Base-by-base conservation (phyloP, 2,797 vertebrate species). In the Eulemur coronatus region DNA sequence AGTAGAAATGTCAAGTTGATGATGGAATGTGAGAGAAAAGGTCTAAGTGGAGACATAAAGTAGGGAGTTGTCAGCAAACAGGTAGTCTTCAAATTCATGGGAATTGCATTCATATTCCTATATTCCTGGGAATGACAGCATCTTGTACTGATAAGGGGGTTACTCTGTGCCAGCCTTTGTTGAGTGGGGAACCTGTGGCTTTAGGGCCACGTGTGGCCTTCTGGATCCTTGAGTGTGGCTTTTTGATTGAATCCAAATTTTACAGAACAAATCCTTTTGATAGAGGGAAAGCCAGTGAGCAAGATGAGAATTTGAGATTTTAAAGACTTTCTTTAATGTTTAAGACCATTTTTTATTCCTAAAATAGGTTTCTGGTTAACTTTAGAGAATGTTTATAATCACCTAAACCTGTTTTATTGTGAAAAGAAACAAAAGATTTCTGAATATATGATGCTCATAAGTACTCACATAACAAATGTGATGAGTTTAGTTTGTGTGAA, bases 301-400 rank as follows among this genome's bases (percentile, higher is more conserved):
- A 61, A 46, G 57, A 35, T 48, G 57, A 87, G 13, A 85, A 59
- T 52, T 84, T 76, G 81, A 76, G 46, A 65, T 65, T 85, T 84
- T 75, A 90, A 73, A 92, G 57, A 46, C 5, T 88, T 91, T 75
- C 35, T 80, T 78, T 15, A 76, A 2, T 90, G 43, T 55, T 94
- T 94, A 17, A 80, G 70, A 52, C 41, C 12, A 41, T 38, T 78
- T 48, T 84, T 57, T 48, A 65, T 46, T 46, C 88, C 50, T 61
- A 75, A 92, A 87, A 52, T 84, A 82, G 52, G 93, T 14, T 59
- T 92, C 48, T 89, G 69, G 13, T 79, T 96, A 81, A 72, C 24
- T 33, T 20, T 91, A 76, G 82, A 84, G 43, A 82, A 59, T 91
- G 30, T 75, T 94, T 73, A 26, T 65, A 88, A 35, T 91, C n/a